phyloP scores from a whole-genome alignment of 2,113 vertebrate species.

The Enhydra lutris region DNA sequence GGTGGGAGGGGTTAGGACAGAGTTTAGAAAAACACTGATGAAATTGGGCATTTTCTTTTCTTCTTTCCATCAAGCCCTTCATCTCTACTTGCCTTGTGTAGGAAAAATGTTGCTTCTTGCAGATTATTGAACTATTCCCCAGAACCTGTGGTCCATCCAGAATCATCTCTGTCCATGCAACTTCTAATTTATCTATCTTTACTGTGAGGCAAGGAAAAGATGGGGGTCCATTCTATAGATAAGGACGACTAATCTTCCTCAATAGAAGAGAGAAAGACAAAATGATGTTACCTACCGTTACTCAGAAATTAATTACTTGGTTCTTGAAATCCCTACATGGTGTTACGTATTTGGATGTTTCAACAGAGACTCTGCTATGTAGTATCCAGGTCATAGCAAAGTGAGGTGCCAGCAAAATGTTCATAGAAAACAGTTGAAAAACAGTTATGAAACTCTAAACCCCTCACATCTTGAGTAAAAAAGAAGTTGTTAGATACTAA shows the following conservation, averaged over 20 bases:
- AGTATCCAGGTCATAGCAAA: background rate
- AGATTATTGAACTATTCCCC: background rate
- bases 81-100: slow-evolving; percentile 24
- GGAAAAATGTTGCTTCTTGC: background rate
- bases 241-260: background rate
- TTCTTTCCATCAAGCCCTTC: background rate
- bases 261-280: background rate
- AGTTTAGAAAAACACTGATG: slow-evolving; percentile 34
- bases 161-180: background rate
- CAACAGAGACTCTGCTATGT: background rate
- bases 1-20: background rate
- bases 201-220: background rate
- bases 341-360: background rate
- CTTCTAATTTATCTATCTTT: slow-evolving; percentile 11
- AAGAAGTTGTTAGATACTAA: background rate
- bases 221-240: background rate
- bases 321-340: background rate
- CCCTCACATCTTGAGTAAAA: background rate
- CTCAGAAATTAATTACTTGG: slow-evolving; percentile 11
- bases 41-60: slow-evolving; percentile 28
- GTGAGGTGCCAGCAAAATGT: background rate
- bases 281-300: background rate
- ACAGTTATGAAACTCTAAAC: background rate
- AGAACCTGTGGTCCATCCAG: background rate
- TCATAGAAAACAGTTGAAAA: slow-evolving; percentile 34